Base-by-base conservation (phyloP, 2,797 vertebrate genomes). In the Crenichthys baileyi region DNA sequence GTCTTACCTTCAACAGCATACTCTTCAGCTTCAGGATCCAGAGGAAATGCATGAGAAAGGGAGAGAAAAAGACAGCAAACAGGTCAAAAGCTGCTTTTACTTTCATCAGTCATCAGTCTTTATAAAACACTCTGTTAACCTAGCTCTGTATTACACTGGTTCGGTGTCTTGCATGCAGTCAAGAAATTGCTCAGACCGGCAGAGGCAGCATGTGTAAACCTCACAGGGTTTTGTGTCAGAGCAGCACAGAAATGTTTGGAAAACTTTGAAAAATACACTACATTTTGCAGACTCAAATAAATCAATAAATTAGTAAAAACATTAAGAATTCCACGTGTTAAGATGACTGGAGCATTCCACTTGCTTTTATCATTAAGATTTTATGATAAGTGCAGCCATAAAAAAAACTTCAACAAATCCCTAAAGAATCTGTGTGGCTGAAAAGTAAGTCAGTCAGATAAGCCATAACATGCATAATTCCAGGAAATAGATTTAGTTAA, bases 1-100 rank as follows among this genome's bases (percentile, higher is more conserved):
- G 83, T 84, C 95, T 96, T 96, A 96, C 95, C 95, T 96, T 96
- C 95, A 75, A 94, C 94, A 36, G 90, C 92, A 81, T 93, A 94
- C 85, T 96, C 95, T 89, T 95, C 95, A 88, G 89, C 93, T 95
- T 86, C 88, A 72, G 72, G 61, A 50, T 79, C 82, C 85, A 39
- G 48, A 18, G 9, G 67, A 74, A 76, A 67, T 0, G 76, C 82
- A 84, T 82, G 79, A 31, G 65, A 63, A 68, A 79, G 51, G 70
- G 70, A 76, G 70, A 79, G 6, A 79, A 70, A 63, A 88, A 22
- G n/a, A 70, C 20, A 90, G n/a, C 55, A 86, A 24, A 18, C 22
- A 58, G 2, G 73, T 36, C 88, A 53, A 82, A 67, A 79, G 13
- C 41, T 68, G 65, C 36, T 79, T 44, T 22, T 58, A 24, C 41